A percentile compares a stretch with the other conserved stretches of the same genome.
phyloP scores from a whole-genome alignment of 2,113 vertebrate species.

The Corynorhinus townsendii region DNA sequence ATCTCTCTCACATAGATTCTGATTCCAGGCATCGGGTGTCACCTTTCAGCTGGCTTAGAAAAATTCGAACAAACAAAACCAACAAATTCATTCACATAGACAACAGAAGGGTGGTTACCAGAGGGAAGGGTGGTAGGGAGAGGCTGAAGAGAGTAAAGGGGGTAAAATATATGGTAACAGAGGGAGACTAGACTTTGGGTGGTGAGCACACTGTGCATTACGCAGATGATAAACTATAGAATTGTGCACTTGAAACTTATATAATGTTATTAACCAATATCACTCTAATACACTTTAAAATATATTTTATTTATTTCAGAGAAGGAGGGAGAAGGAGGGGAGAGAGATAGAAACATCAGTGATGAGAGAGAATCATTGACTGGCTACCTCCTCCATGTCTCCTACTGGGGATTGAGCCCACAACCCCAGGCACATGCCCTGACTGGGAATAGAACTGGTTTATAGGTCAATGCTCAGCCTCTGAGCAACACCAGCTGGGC shows the following conservation, averaged over 20 bases:
- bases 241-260: neutral
- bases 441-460: too few species aligned
- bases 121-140: neutral
- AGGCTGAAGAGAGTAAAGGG: neutral
- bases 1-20: neutral
- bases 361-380: too few species aligned
- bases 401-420: too few species aligned
- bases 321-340: too few species aligned
- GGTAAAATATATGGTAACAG: neutral
- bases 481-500: too few species aligned
- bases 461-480: too few species aligned
- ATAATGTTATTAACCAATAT: neutral
- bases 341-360: too few species aligned
- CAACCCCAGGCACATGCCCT: too few species aligned
- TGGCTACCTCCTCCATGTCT: too few species aligned
- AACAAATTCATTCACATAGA: neutral
- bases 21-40: neutral
- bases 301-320: too few species aligned
- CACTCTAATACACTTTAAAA: neutral
- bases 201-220: neutral
- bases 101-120: neutral
- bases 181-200: neutral
- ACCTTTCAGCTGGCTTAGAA: neutral
- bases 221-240: neutral
- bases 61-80: neutral